A percentile compares a stretch with the other conserved stretches of the same genome.
phyloP scores from a whole-genome alignment of 2,113 vertebrate species.

The Neodontobutis hainanensis region DNA sequence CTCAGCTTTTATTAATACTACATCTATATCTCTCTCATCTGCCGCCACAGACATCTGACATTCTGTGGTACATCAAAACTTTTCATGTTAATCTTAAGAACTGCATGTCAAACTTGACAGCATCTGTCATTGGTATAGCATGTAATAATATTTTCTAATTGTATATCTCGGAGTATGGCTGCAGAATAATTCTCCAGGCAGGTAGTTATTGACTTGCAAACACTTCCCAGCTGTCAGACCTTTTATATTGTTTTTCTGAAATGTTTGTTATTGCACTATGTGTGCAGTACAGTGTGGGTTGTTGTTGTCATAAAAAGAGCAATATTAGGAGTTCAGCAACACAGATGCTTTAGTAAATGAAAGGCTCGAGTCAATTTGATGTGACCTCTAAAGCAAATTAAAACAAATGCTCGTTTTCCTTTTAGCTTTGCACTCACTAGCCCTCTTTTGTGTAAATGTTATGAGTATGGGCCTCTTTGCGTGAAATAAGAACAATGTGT shows the following conservation, averaged over 20 bases:
- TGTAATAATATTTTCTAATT: conserved; percentile 44
- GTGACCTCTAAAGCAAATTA: not conserved
- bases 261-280: conserved; percentile 9
- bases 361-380: conserved; percentile 2
- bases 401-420: not conserved
- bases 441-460: not conserved
- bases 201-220: conserved; percentile 42
- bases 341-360: not conserved
- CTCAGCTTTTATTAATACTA: conserved; percentile 23
- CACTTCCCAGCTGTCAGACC: conserved; percentile 20
- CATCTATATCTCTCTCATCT: conserved; percentile 11
- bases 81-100: conserved; percentile 14
- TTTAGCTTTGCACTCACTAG: not conserved
- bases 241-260: conserved; percentile 22
- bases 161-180: conserved; percentile 35
- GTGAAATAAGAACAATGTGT: not conserved
- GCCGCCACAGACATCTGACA: conserved; percentile 4
- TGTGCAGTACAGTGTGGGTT: conserved; percentile 5
- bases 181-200: conserved; percentile 27
- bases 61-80: conserved; percentile 12
- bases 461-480: not conserved
- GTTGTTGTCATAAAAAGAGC: not conserved
- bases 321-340: not conserved
- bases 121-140: conserved; percentile 48
- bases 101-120: conserved; percentile 40